These are phyloP conservation scores for Knipowitschia caucasica DNA, from an alignment of 2,797 vertebrate species.

Conservation along the genomic window DNA sequence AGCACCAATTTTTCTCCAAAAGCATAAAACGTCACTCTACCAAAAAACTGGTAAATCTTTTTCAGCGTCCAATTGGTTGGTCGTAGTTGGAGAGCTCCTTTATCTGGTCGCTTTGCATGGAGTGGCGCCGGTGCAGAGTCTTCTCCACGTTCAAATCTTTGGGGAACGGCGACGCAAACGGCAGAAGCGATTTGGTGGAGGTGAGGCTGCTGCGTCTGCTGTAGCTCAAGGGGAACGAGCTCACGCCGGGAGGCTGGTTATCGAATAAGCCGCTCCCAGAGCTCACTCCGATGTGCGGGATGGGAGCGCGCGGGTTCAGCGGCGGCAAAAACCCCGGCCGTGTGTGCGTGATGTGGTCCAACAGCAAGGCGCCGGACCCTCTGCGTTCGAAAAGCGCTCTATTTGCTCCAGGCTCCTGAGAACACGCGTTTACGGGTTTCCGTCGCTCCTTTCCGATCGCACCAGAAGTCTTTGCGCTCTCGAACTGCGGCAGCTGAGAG, in stretches of 20 bases:
- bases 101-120: conserved; percentile 87
- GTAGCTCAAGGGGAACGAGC: conserved; percentile 34
- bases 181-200: conserved; percentile 72
- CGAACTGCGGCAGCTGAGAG: conserved; percentile 77
- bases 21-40: too few relatives aligned
- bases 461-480: too few relatives aligned
- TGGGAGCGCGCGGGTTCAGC: conserved; percentile 75
- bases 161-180: conserved; percentile 74
- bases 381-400: conserved; percentile 74
- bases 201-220: conserved; percentile 33
- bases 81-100: conserved; percentile 83
- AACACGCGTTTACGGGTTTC: conserved; percentile 71
- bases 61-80: conserved; percentile 61
- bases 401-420: conserved; percentile 77
- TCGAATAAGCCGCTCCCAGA: conserved; percentile 40
- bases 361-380: conserved; percentile 74
- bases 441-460: conserved; percentile 75
- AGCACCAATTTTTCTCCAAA: too few relatives aligned
- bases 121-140: conserved; percentile 83
- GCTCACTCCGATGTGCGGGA: conserved; percentile 68
- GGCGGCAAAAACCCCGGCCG: conserved; percentile 85
- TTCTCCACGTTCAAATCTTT: conserved; percentile 78
- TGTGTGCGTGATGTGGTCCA: conserved; percentile 76
- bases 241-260: conserved; percentile 16
- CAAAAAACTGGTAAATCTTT: too few relatives aligned